Evolutionary conservation across 2,113 vertebrate species (phyloP).

Genomic region (Xyliphius kryptos): DNA sequence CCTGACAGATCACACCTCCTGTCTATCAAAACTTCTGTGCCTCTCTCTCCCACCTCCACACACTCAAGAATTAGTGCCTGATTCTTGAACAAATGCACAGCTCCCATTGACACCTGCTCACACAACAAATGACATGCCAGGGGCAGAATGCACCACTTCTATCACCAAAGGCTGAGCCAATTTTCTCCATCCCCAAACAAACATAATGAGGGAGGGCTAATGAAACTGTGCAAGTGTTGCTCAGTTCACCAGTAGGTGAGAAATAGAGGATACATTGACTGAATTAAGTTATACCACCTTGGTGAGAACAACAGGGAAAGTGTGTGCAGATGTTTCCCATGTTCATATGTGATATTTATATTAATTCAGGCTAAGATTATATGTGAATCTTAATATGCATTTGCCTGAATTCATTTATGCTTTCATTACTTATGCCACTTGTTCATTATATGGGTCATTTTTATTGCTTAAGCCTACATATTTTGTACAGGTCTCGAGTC

Average conservation of each 20-base stretch:
- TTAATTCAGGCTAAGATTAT: no score
- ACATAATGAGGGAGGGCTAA: constrained; percentile 24
- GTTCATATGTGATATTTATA: no score
- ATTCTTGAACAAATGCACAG: constrained; percentile 37
- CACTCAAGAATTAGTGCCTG: constrained; percentile 24
- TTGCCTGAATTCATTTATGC: no score
- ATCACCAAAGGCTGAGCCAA: constrained; percentile 26
- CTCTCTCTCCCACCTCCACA: constrained; percentile 10
- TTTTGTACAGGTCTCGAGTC: no score
- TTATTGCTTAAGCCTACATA: no score
- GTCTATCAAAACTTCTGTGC: constrained; percentile 11
- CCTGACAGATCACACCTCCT: constrained; percentile 16
- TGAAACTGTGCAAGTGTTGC: constrained; percentile 20
- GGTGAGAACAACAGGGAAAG: no score
- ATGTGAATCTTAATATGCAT: no score
- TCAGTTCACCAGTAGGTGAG: constrained; percentile 26
- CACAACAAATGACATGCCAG: constrained; percentile 43
- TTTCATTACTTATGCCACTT: no score
- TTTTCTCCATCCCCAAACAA: constrained; percentile 20
- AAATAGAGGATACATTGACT: constrained; percentile 1
- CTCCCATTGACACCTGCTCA: constrained; percentile 28
- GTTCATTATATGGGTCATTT: no score
- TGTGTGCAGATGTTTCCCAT: no score
- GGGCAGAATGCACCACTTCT: constrained; percentile 7
- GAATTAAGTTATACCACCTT: no score